Base-by-base conservation (phyloP, 1,140 invertebrate species). In the Sipha flava region DNA sequence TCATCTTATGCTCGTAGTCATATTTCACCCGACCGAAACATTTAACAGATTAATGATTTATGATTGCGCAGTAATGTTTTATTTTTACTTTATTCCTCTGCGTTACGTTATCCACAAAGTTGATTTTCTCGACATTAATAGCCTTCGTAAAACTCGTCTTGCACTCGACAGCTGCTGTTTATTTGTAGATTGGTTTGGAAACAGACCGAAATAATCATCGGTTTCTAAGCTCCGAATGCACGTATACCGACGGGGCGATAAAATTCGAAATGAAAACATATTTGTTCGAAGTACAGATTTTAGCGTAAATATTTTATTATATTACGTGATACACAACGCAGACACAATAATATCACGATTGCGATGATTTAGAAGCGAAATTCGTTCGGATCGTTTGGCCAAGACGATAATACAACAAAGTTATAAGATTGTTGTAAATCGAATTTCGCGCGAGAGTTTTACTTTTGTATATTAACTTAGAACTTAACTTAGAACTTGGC, bases 391-490 rank as follows among this genome's bases (percentile, higher is more conserved):
- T 29, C 16, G 12, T 18, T 70, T 70, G 66, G 40, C 66, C 43
- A 18, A 70, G 23, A 70, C 43, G 40, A 45, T n/a, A n/a, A n/a
- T n/a, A n/a, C 40, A 23, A 40, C 34, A 40, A 40, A 43, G 7
- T 47, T 29, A 45, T 10, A 29, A 21, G 29, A 70, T 16, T 14
- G 23, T 47, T 29, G 18, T 14, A 47, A 70, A 70, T 29, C 43
- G 66, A 47, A 70, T 70, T 70, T 43, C 9, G n/a, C 21, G 34
- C 43, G 40, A 10, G 23, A 16, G 34, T 45, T 77, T 77, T 59
- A 57, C 40, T 77, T 77, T 77, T 29, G 52, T 77, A 57, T 57
- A 59, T 43, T 57, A 57, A n/a, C n/a, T n/a, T n/a, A n/a, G n/a
- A n/a, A n/a, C n/a, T n/a, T n/a, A n/a, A n/a, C n/a, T n/a, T n/a